Evolutionary conservation across 2,888 invertebrate species (phyloP), one percentile per base, ranked within the genome.

Genomic region (Mechanitis messenoides): DNA sequence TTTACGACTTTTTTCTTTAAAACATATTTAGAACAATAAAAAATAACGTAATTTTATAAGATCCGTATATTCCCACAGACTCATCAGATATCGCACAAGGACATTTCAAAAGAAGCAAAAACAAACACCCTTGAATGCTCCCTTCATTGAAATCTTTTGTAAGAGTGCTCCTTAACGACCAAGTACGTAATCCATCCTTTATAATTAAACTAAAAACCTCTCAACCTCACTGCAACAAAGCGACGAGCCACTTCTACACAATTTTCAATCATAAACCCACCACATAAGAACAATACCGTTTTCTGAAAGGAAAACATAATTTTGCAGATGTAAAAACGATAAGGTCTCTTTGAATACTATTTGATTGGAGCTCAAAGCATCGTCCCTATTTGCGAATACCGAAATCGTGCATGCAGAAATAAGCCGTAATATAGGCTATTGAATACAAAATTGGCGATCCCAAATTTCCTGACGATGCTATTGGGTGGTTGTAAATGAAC

Each of bases 131-230:
- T 56, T 60, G 55, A 63, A 63, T 55, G 50, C 50, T 33, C 60
- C 58, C 59, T 50, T 45, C 42, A 60, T 45, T 31, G 31, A 59
- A 53, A 20, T 31, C 55, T 42, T 28, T 38, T 9, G 50, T 59
- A 56, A 20, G 35, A 57, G 56, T 57, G 57, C 42, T 63, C 55
- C 61, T 63, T 61, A 63, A 66, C 63, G 61, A 63, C 55, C 33
- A 50, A 64, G 54, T 53, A 56, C 62, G 60, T 59, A 63, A 64
- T 61, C 62, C 61, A 65, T 61, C 65, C 67, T 61, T 67, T 59
- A 65, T 65, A 67, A 67, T 67, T 67, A 67, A 65, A 63, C 66
- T 66, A 61, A 63, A 63, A 61, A 59, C 59, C 47, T 61, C 61
- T 58, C 53, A 56, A 63, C 46, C 47, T 58, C 46, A 46, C n/a